Evolutionary conservation across 2,888 invertebrate genomes (phyloP).

Genomic region (Macaria liturata): DNA sequence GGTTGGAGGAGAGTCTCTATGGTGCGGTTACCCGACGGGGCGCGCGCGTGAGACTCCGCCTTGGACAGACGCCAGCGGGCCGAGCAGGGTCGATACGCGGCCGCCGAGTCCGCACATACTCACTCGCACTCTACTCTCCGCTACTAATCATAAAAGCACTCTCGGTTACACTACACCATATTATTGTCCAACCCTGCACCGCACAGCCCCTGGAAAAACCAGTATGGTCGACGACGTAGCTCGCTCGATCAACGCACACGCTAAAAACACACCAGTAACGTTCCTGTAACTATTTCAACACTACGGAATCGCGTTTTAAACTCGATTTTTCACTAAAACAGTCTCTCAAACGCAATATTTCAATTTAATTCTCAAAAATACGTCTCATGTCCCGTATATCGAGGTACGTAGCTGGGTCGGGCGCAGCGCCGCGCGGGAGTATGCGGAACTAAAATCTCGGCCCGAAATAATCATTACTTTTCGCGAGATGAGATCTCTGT

Average conservation of each 20-base stretch:
- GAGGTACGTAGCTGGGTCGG: conserved; percentile 64
- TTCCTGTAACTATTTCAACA: conserved; percentile 18
- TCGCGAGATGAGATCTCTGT: conserved; percentile 80
- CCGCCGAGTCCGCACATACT: conserved; percentile 19
- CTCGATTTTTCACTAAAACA: conserved; percentile 32
- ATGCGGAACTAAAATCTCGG: conserved; percentile 73
- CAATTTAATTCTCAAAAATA: conserved; percentile 58
- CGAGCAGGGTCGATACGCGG: conserved; percentile 29
- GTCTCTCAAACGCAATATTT: conserved; percentile 54
- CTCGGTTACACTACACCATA: conserved; percentile 22
- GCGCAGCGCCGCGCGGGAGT: conserved; percentile 72
- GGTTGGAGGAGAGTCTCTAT: conserved; percentile 42
- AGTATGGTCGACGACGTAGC: conserved; percentile 50
- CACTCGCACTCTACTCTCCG: no score
- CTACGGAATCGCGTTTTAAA: conserved; percentile 22
- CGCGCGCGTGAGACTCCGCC: conserved; percentile 43
- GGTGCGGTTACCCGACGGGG: conserved; percentile 52
- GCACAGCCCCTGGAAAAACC: conserved; percentile 52
- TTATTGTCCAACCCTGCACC: conserved; percentile 37
- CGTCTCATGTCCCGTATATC: conserved; percentile 68
- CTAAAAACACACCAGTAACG: conserved; percentile 6
- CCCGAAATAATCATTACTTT: conserved; percentile 84
- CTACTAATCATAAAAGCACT: conserved; percentile 2
- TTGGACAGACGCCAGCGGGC: conserved; percentile 55
- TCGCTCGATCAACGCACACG: conserved; percentile 25